Conservation (phyloP, 2,113 vertebrate species). For the Cyanoramphus novaezelandiae region DNA sequence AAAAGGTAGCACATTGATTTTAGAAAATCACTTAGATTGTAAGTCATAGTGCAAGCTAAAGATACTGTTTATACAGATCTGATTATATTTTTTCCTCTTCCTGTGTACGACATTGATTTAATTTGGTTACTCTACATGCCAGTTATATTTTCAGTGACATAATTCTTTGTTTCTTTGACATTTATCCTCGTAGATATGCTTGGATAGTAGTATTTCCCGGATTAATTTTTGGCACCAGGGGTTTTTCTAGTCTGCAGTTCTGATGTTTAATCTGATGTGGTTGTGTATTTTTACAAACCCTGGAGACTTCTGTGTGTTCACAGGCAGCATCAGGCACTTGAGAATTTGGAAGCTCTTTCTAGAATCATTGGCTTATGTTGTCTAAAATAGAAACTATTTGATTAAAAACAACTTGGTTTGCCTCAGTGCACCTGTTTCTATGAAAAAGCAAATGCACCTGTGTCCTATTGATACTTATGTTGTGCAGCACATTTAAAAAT, state of each 20-base stretch:
- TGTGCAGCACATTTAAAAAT: slow-evolving; percentile 44
- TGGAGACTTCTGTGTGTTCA: neutral
- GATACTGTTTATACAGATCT: neutral
- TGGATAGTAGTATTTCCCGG: slow-evolving; percentile 43
- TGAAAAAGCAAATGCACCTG: slow-evolving; percentile 36
- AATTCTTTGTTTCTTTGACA: neutral
- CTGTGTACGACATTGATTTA: neutral
- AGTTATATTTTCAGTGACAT: neutral
- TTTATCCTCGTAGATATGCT: neutral
- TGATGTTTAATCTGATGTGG: neutral
- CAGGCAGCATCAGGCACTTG: neutral
- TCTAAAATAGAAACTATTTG: slow-evolving; percentile 41
- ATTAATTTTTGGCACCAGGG: slow-evolving; percentile 30
- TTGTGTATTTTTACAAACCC: neutral
- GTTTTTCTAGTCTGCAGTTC: neutral
- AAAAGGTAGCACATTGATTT: neutral
- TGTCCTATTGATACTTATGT: slow-evolving; percentile 58
- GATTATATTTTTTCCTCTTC: neutral
- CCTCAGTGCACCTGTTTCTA: slow-evolving; percentile 22
- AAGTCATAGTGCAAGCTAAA: neutral
- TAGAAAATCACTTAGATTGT: neutral
- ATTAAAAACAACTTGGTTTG: slow-evolving; percentile 37
- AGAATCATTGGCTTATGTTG: neutral
- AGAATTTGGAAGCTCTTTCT: neutral
- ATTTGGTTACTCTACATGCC: neutral